Evolutionary conservation across 2,113 vertebrate genomes (phyloP).

Genomic region (mouse (Mus musculus)): DNA sequence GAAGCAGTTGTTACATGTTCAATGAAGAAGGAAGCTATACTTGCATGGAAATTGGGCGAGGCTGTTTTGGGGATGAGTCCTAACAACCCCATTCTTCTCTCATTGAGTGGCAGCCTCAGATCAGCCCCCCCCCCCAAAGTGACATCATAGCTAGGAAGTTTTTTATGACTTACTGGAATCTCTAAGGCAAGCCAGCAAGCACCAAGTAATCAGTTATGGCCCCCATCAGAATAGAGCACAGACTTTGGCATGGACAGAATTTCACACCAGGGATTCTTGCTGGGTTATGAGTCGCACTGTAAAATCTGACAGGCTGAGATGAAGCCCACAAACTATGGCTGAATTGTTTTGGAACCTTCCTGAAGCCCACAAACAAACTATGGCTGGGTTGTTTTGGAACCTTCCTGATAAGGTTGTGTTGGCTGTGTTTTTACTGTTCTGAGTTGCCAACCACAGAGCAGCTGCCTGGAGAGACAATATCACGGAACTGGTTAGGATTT

Average conservation of each 20-base stretch:
- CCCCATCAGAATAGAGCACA: fast-evolving
- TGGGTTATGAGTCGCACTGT: neutral
- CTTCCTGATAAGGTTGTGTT: fast-evolving
- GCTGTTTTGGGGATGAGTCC: neutral
- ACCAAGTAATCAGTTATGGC: neutral
- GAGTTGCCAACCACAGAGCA: neutral
- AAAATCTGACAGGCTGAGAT: too few species aligned
- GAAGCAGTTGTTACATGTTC: conserved; percentile 62
- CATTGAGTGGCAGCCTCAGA: neutral
- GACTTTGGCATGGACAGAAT: neutral
- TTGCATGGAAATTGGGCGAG: conserved; percentile 6
- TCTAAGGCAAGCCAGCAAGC: neutral
- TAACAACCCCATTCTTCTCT: neutral
- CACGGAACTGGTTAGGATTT: neutral
- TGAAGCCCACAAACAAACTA: too few species aligned
- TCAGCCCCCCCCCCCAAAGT: neutral
- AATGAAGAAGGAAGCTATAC: neutral
- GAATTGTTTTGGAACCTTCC: neutral
- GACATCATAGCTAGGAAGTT: neutral
- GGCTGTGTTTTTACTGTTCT: neutral
- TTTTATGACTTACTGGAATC: conserved; percentile 53
- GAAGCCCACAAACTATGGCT: neutral
- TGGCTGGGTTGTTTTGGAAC: fast-evolving
- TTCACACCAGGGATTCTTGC: neutral
- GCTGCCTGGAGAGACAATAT: fast-evolving